phyloP scores from a whole-genome alignment of 2,113 vertebrate genomes.

The Eupsittula cactorum region DNA sequence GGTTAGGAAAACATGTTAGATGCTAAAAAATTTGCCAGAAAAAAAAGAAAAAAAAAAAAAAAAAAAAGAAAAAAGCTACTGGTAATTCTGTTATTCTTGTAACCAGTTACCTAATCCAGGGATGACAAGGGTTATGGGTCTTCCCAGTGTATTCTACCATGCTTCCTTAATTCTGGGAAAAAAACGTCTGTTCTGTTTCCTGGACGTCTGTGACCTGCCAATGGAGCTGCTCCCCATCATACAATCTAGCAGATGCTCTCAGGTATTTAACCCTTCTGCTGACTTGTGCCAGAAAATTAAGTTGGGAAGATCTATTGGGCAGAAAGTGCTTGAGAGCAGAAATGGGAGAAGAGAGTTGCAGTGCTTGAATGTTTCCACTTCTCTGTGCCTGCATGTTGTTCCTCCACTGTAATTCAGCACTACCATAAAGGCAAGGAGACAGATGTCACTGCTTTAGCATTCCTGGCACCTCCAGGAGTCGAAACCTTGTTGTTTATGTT shows the following conservation, averaged over 20 bases:
- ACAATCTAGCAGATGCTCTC: not conserved
- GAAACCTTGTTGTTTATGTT: not conserved
- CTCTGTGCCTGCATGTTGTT: not conserved
- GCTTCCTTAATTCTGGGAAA: not conserved
- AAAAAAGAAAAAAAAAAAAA: not conserved
- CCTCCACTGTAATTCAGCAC: not conserved
- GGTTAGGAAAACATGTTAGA: not conserved
- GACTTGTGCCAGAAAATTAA: not conserved
- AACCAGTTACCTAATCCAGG: not conserved
- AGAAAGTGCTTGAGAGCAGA: not conserved
- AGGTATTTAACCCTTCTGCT: not conserved
- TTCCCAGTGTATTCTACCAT: not conserved
- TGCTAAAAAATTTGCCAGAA: not conserved
- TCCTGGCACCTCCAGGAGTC: not conserved
- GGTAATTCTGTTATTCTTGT: not conserved
- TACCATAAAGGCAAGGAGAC: not conserved
- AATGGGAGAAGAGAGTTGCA: not conserved
- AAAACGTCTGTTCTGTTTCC: not conserved
- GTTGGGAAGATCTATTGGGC: not conserved
- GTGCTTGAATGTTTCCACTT: not conserved
- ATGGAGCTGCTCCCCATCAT: not conserved
- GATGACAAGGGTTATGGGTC: not conserved
- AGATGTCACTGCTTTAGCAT: not conserved
- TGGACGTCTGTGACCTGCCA: not conserved
- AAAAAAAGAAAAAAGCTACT: not conserved